A percentile compares a stretch with the other conserved stretches of the same genome.
Evolutionary conservation across 2,888 invertebrate genomes (phyloP).

Genomic region (Calameuta filiformis): DNA sequence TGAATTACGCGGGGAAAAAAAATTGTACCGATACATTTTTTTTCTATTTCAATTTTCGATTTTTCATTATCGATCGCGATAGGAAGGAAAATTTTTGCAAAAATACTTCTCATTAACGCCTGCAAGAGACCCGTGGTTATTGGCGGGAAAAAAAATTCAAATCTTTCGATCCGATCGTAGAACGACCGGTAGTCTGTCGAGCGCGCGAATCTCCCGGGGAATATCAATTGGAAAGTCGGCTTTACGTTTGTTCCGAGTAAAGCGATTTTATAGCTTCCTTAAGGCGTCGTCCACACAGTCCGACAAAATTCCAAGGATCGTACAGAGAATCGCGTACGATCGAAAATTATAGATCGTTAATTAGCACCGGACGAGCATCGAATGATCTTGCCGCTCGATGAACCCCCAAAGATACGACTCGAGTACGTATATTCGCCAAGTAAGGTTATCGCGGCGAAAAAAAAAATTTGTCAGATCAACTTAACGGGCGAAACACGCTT

Average conservation of each 20-base stretch:
- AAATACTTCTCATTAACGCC: neutral
- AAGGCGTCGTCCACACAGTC: neutral
- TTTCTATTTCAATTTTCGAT: no score
- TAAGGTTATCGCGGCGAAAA: neutral
- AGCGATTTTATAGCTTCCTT: conserved; percentile 60
- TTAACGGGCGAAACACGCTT: neutral
- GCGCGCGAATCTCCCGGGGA: conserved; percentile 14
- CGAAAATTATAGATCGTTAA: neutral
- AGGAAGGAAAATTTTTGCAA: neutral
- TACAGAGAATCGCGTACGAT: neutral
- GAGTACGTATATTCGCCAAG: neutral
- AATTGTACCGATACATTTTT: no score
- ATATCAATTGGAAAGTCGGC: conserved; percentile 14
- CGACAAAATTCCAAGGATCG: neutral
- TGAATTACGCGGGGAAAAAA: no score
- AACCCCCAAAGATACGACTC: neutral
- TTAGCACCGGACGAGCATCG: neutral
- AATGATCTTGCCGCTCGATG: neutral
- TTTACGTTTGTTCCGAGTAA: conserved; percentile 52
- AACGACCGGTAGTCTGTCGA: conserved; percentile 8
- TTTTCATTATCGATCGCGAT: neutral
- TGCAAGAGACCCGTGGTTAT: neutral
- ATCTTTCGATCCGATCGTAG: conserved; percentile 1
- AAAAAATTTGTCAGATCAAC: neutral
- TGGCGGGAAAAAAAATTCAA: neutral